Percentiles rank a stretch among this genome's conserved stretches.
These are phyloP conservation scores for Smittia sp. DNA, from an alignment of 2,888 invertebrate species.

Conservation along the genomic window DNA sequence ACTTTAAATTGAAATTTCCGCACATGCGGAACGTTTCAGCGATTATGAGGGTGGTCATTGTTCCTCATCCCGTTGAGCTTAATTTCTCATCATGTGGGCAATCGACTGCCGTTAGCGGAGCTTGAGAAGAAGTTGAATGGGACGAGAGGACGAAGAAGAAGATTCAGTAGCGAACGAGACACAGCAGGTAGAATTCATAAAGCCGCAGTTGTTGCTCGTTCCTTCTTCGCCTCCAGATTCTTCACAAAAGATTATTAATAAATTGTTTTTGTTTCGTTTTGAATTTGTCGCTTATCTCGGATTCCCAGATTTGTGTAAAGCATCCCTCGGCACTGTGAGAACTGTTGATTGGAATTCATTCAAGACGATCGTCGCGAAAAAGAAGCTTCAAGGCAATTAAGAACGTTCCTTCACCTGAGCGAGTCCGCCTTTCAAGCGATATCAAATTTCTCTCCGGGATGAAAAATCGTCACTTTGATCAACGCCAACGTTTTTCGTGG, in stretches of 20 bases:
- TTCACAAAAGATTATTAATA: slow-evolving; percentile 35
- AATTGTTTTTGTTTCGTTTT: neutral
- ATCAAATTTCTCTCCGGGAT: slow-evolving; percentile 28
- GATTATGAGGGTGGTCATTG: slow-evolving; percentile 35
- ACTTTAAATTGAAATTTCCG: slow-evolving; percentile 40
- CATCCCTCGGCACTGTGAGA: neutral
- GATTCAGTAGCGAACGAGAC: slow-evolving; percentile 36
- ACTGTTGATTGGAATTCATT: neutral
- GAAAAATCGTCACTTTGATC: slow-evolving; percentile 5
- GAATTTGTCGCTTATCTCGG: neutral
- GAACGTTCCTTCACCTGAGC: slow-evolving; percentile 36
- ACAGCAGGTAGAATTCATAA: slow-evolving; percentile 40
- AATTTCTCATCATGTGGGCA: slow-evolving; percentile 23
- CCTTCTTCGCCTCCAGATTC: slow-evolving; percentile 20
- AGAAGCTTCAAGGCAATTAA: slow-evolving; percentile 26
- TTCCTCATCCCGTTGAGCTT: slow-evolving; percentile 7
- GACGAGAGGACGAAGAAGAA: neutral
- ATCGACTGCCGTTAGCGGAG: neutral
- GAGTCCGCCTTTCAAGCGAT: slow-evolving; percentile 8
- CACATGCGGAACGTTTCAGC: slow-evolving; percentile 17
- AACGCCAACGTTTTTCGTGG: neutral
- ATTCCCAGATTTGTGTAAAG: neutral
- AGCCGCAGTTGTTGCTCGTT: slow-evolving; percentile 24
- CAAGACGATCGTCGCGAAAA: neutral
- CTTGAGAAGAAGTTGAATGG: slow-evolving; percentile 1